phyloP scores from a whole-genome alignment of 64 coral and sea anemone genomes.

The Montipora foliosa region DNA sequence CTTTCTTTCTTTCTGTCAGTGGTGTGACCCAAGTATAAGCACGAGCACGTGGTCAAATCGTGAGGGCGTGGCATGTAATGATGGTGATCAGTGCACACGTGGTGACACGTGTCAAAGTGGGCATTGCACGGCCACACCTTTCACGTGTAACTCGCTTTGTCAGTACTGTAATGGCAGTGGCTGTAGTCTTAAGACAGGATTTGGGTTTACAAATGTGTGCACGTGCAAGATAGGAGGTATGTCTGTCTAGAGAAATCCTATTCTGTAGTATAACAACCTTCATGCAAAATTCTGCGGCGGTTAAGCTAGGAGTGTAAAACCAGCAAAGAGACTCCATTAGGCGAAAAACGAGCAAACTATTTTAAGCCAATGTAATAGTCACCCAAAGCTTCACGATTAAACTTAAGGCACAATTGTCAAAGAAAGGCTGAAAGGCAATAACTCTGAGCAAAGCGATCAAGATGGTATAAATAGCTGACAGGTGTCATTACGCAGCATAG shows the following conservation, averaged over 20 bases:
- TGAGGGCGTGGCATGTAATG: constrained; percentile 74
- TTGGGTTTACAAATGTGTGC: constrained; percentile 74
- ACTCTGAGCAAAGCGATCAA: too few species aligned
- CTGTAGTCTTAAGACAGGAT: constrained; percentile 84
- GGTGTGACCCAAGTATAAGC: constrained; percentile 70
- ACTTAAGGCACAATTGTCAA: too few species aligned
- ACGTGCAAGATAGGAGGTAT: constrained; percentile 93
- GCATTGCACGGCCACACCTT: constrained; percentile 75
- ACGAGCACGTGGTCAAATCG: constrained; percentile 58
- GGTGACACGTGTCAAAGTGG: constrained; percentile 76
- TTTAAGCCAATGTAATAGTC: too few species aligned
- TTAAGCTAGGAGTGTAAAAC: too few species aligned
- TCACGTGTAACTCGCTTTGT: constrained; percentile 82
- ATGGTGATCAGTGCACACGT: constrained; percentile 74
- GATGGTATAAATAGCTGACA: too few species aligned
- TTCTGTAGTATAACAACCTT: not conserved
- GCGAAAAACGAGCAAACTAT: too few species aligned
- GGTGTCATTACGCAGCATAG: too few species aligned
- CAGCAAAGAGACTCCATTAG: too few species aligned
- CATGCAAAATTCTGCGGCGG: too few species aligned
- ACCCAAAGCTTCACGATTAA: too few species aligned
- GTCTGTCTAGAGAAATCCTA: not conserved
- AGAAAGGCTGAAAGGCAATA: too few species aligned
- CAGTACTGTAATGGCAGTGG: constrained; percentile 83
- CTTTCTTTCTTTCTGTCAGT: constrained; percentile 28